These are phyloP conservation scores for Spatula clypeata DNA, from an alignment of 2,797 vertebrate species.

Conservation along the genomic window DNA sequence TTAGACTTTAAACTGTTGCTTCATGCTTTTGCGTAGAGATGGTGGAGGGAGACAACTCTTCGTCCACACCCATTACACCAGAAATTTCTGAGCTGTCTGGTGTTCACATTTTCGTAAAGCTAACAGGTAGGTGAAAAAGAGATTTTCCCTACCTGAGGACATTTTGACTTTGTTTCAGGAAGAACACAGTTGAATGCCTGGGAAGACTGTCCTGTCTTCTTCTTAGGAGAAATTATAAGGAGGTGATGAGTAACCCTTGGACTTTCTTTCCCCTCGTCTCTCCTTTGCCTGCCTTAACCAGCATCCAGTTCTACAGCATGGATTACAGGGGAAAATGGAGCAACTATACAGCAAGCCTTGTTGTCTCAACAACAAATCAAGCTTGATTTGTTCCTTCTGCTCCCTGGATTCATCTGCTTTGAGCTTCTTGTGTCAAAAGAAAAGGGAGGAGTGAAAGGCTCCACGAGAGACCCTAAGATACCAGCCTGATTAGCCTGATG, in stretches of 20 bases:
- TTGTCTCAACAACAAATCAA: background rate
- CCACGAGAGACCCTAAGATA: background rate
- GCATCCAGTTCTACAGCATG: background rate
- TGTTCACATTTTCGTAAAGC: background rate
- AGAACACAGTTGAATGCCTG: background rate
- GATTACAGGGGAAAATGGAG: background rate
- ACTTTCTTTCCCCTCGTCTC: background rate
- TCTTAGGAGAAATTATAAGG: background rate
- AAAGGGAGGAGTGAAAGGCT: background rate
- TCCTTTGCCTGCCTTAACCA: background rate
- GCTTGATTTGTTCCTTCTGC: background rate
- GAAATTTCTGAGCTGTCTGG: background rate
- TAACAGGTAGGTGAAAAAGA: background rate
- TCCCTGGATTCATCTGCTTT: background rate
- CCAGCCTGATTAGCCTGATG: background rate
- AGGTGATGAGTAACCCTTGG: background rate
- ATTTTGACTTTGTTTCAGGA: background rate
- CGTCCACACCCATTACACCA: rapidly evolving
- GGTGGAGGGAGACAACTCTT: background rate
- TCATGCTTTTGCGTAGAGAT: background rate
- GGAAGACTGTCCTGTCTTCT: background rate
- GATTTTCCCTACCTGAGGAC: background rate
- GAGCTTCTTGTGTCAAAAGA: background rate
- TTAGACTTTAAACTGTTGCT: background rate
- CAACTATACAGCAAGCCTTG: background rate